Percentiles rank a stretch among this genome's conserved stretches.
Evolutionary conservation across 2,113 vertebrate species (phyloP).

Genomic region (Urocolius indicus): DNA sequence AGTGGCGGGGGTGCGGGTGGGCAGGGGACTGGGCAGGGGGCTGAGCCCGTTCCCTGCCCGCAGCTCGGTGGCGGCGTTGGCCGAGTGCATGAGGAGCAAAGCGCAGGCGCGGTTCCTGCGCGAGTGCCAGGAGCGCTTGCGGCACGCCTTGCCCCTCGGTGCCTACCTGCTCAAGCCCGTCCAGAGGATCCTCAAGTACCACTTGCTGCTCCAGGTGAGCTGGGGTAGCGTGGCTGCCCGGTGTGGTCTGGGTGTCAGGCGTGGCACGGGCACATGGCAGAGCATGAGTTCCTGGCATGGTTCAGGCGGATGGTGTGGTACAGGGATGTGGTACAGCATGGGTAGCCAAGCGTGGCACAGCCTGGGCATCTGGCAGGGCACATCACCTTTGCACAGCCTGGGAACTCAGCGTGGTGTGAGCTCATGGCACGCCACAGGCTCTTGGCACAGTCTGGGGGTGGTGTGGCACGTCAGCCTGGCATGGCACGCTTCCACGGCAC

Average conservation of each 20-base stretch:
- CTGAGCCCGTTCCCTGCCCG: neutral
- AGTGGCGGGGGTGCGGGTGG: constrained; percentile 18
- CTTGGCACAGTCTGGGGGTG: neutral
- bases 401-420: too few relatives aligned
- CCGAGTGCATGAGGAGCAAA: constrained; percentile 94
- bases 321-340: neutral
- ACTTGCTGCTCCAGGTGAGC: constrained; percentile 92
- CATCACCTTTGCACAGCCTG: too few relatives aligned
- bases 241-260: fast-evolving
- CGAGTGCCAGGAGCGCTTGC: constrained; percentile 89
- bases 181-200: constrained; percentile 98
- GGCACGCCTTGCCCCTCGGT: constrained; percentile 89
- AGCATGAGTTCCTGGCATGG: neutral
- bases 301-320: neutral
- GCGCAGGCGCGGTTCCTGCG: constrained; percentile 91
- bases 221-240: fast-evolving
- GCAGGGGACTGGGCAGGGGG: neutral
- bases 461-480: neutral
- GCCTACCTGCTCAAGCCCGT: constrained; percentile 96
- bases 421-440: neutral
- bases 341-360: neutral
- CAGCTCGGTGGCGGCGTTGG: constrained; percentile 92
- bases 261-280: fast-evolving
- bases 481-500: neutral
- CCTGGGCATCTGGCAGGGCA: neutral